Evolutionary conservation across 30 jellyfish, hydroid and myxozoan species (phyloP).

Genomic region (Chrysaora quinquecirrha): DNA sequence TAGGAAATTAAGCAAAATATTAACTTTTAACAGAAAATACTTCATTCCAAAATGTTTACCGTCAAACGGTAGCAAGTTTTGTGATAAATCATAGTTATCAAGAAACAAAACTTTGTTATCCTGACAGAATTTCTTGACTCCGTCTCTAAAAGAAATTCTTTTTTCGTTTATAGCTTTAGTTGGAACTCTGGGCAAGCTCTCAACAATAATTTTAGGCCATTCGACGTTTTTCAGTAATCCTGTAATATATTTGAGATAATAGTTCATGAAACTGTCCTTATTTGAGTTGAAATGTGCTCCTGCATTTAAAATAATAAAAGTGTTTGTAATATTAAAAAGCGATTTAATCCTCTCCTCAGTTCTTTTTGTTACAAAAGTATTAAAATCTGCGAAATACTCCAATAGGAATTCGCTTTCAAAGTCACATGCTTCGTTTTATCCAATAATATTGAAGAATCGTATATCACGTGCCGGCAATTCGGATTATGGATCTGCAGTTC

Average conservation of each 20-base stretch:
- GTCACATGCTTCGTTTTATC: slow-evolving; percentile 45
- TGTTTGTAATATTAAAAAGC: slow-evolving; percentile 3
- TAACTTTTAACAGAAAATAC: slow-evolving; percentile 40
- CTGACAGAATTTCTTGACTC: slow-evolving; percentile 15
- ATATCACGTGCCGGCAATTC: slow-evolving; percentile 32
- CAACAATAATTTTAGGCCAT: slow-evolving; percentile 79
- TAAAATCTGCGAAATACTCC: slow-evolving; percentile 59
- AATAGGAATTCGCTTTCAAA: slow-evolving; percentile 21
- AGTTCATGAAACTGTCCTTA: slow-evolving; percentile 27
- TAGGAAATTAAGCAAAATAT: slow-evolving; percentile 38
- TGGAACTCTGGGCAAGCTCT: slow-evolving; percentile 57
- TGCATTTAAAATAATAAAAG: slow-evolving; percentile 48
- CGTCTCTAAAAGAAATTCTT: slow-evolving; percentile 34
- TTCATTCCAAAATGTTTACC: slow-evolving; percentile 67
- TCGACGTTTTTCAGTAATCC: slow-evolving; percentile 3
- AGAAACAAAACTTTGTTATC: slow-evolving; percentile 9
- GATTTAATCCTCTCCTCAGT: slow-evolving; percentile 44
- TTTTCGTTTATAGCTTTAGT: slow-evolving; percentile 40
- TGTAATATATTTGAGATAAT: slow-evolving; percentile 29
- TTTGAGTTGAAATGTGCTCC: slow-evolving; percentile 74
- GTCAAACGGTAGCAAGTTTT: slow-evolving; percentile 46
- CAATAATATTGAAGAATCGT: slow-evolving; percentile 28
- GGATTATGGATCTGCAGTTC: slow-evolving; percentile 59
- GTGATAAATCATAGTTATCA: slow-evolving; percentile 41
- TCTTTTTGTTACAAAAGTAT: slow-evolving; percentile 51